phyloP scores from a whole-genome alignment of 2,797 vertebrate species.

The Denticeps clupeoides region DNA sequence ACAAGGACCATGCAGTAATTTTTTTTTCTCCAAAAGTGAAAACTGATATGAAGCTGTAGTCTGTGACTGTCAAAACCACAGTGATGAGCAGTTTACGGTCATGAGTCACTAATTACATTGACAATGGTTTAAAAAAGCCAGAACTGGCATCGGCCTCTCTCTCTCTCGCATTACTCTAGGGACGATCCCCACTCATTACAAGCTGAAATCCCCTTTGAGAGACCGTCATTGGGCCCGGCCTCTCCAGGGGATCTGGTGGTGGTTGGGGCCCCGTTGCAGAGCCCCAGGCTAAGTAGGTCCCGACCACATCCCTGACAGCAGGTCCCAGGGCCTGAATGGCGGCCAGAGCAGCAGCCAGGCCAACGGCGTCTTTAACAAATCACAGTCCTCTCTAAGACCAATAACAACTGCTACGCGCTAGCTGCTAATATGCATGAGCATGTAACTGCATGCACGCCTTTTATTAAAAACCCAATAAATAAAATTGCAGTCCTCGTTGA shows the following conservation, averaged over 20 bases:
- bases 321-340: conserved; percentile 20
- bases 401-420: too few species aligned
- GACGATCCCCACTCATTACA: conserved; percentile 3
- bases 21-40: too few species aligned
- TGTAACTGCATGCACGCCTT: too few species aligned
- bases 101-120: neutral
- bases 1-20: too few species aligned
- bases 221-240: conserved; percentile 15
- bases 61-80: too few species aligned
- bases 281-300: conserved; percentile 26
- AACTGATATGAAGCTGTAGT: too few species aligned
- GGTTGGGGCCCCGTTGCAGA: conserved; percentile 11
- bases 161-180: neutral
- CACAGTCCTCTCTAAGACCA: too few species aligned
- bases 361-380: too few species aligned
- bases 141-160: neutral
- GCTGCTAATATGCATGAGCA: too few species aligned
- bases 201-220: conserved; percentile 19
- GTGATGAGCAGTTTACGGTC: neutral
- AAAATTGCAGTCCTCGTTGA: too few species aligned
- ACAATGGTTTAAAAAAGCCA: neutral
- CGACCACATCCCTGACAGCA: conserved; percentile 24
- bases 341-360: conserved; percentile 15
- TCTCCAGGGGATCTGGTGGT: conserved; percentile 13
- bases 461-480: too few species aligned